phyloP scores from a whole-genome alignment of 2,113 vertebrate species.

The Smithornis capensis region DNA sequence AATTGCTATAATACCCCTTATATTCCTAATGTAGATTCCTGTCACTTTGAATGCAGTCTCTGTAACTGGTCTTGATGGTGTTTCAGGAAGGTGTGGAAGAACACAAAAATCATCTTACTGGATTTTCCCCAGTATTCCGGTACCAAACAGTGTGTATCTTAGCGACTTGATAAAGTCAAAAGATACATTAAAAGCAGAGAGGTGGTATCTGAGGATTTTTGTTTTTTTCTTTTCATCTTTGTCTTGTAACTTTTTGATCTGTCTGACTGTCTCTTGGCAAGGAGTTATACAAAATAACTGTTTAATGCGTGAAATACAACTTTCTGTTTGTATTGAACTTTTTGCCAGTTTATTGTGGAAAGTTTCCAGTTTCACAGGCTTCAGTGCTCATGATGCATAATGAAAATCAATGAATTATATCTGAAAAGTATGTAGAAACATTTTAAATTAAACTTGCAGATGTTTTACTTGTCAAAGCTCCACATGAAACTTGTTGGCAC shows the following conservation, averaged over 20 bases:
- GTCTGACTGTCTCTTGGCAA: background rate
- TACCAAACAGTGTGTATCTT: background rate
- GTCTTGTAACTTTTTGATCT: background rate
- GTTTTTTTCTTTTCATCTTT: background rate
- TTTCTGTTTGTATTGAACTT: background rate
- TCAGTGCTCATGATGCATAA: background rate
- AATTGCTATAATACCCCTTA: no score
- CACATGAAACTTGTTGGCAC: background rate
- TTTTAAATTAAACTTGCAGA: background rate
- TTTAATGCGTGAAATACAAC: accelerated
- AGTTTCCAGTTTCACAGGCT: background rate
- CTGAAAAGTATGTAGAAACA: background rate
- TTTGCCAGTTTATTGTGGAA: background rate
- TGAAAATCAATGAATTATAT: background rate
- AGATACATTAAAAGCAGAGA: no score
- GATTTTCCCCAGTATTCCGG: background rate
- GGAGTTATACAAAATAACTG: background rate
- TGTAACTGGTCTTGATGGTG: background rate
- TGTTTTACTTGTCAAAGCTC: background rate
- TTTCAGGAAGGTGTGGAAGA: background rate
- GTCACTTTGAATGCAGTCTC: background rate
- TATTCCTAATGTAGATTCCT: no score
- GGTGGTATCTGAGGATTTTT: background rate
- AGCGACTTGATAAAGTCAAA: background rate
- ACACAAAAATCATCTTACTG: background rate